phyloP scores from a whole-genome alignment of 2,113 vertebrate species.

The Aleadryas rufinucha region DNA sequence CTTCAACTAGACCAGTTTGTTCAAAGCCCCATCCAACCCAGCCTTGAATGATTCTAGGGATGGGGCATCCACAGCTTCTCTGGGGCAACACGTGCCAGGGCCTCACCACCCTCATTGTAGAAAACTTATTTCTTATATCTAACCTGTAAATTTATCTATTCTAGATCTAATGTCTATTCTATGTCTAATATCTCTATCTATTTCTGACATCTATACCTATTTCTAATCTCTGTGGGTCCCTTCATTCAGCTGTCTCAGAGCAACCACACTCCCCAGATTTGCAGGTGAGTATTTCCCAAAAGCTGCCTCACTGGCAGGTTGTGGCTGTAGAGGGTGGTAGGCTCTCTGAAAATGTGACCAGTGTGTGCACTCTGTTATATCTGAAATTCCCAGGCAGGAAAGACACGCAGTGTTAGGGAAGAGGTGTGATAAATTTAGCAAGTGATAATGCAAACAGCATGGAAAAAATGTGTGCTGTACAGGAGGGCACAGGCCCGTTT shows the following conservation, averaged over 20 bases:
- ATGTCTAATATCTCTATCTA: background rate
- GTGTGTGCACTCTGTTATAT: background rate
- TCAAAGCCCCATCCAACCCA: background rate
- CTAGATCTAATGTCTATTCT: background rate
- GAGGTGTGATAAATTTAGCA: slow-evolving; percentile 33
- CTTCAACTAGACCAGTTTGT: background rate
- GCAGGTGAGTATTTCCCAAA: background rate
- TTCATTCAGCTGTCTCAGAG: background rate
- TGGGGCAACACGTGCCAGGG: background rate
- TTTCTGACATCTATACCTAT: background rate
- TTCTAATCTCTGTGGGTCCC: background rate
- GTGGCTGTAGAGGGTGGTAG: background rate
- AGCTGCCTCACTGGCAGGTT: background rate
- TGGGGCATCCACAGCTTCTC: background rate
- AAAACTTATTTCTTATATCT: background rate
- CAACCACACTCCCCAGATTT: background rate
- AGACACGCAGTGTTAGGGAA: background rate
- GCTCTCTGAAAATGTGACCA: background rate
- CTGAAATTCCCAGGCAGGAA: slow-evolving; percentile 6
- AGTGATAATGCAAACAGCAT: slow-evolving; percentile 10
- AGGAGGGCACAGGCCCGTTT: background rate
- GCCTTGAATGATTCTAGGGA: background rate
- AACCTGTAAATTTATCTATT: background rate
- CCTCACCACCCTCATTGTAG: background rate
- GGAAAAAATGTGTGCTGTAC: slow-evolving; percentile 13